Conservation (phyloP, 2,113 vertebrate genomes). For the Speoplatyrhinus poulsoni region DNA sequence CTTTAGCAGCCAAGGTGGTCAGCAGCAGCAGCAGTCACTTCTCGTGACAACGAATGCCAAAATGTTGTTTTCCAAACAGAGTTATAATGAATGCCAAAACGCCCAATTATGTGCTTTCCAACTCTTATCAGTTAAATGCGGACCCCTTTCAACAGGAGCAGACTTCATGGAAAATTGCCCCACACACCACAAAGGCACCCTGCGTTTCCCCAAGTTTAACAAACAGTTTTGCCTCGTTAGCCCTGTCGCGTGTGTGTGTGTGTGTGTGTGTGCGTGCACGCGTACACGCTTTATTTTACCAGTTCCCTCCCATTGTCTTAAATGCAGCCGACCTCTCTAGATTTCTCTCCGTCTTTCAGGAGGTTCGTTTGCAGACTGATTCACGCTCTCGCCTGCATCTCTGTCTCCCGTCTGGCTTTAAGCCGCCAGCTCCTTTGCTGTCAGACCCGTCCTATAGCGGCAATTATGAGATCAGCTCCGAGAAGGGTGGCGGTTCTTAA, state of each 20-base stretch:
- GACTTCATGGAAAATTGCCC: too few species aligned
- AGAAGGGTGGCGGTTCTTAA: constrained; percentile 53
- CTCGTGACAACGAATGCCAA: neutral
- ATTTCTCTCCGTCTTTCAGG: too few species aligned
- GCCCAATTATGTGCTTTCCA: neutral
- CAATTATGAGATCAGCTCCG: constrained; percentile 65
- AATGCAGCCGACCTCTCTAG: neutral
- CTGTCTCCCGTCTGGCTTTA: constrained; percentile 49
- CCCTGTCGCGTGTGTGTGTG: neutral
- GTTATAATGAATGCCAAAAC: neutral
- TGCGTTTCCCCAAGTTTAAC: too few species aligned
- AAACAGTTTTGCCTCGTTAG: neutral
- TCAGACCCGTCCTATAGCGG: constrained; percentile 49
- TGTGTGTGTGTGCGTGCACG: neutral
- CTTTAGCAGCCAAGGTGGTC: constrained; percentile 12
- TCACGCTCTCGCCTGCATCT: neutral
- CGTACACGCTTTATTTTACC: neutral
- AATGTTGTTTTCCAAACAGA: neutral
- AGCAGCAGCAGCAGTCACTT: neutral
- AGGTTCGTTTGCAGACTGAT: too few species aligned
- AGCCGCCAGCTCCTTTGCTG: constrained; percentile 55
- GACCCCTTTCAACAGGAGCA: too few species aligned
- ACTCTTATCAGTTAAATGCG: neutral
- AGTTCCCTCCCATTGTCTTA: neutral
- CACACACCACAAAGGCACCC: too few species aligned